A percentile compares a stretch with the other conserved stretches of the same genome.
phyloP scores from a whole-genome alignment of 2,797 vertebrate species.

The Pseudochirops corinnae region DNA sequence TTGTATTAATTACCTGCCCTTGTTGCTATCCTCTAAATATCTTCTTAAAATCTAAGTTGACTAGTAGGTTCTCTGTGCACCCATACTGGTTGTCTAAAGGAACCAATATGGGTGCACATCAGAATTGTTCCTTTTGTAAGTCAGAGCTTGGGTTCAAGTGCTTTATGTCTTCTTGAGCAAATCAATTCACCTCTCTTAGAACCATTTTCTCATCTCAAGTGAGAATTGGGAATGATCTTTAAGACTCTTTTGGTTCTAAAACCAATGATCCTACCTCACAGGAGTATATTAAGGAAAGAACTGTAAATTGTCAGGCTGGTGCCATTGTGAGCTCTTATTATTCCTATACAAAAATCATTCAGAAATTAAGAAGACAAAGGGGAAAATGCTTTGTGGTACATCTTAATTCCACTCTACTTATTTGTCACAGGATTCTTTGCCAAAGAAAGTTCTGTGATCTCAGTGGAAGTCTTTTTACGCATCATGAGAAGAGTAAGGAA shows the following conservation, averaged over 20 bases:
- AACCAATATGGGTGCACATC: background rate
- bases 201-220: background rate
- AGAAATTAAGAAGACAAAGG: slow-evolving; percentile 62
- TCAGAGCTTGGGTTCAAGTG: background rate
- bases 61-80: background rate
- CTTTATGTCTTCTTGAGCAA: background rate
- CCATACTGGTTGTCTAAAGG: background rate
- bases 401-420: slow-evolving; percentile 59
- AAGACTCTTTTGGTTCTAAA: background rate
- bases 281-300: background rate
- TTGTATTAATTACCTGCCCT: background rate
- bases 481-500: background rate
- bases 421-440: slow-evolving; percentile 60
- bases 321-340: background rate
- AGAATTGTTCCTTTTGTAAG: background rate
- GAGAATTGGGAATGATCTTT: background rate
- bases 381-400: slow-evolving; percentile 69
- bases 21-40: background rate
- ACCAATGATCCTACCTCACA: background rate
- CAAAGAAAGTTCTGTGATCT: slow-evolving; percentile 33
- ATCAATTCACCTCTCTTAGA: background rate
- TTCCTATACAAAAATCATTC: slow-evolving; percentile 56
- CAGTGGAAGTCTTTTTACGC: no score
- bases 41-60: background rate
- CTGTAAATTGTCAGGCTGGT: background rate